These are phyloP conservation scores for Brachionus paranguensis DNA, from an alignment of 1,140 invertebrate genomes.

Conservation along the genomic window DNA sequence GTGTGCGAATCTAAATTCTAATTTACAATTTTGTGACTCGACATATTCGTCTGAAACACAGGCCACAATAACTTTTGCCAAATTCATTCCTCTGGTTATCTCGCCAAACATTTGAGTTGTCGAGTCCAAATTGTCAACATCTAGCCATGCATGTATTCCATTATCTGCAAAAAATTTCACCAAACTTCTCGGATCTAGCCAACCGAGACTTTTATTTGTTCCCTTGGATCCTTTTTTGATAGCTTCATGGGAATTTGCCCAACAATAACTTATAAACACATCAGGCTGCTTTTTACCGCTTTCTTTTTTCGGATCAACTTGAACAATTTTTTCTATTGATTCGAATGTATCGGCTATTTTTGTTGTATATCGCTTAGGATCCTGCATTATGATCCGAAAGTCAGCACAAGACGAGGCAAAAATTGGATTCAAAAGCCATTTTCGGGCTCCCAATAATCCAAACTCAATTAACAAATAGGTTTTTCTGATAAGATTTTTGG, in stretches of 20 bases:
- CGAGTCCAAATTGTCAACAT: slow-evolving; percentile 39
- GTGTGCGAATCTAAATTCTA: slow-evolving; percentile 10
- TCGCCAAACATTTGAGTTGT: neutral
- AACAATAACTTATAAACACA: slow-evolving; percentile 51
- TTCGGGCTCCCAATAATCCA: neutral
- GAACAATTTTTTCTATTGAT: slow-evolving; percentile 39
- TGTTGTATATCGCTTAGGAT: slow-evolving; percentile 44
- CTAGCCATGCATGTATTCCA: slow-evolving; percentile 50
- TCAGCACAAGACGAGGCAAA: neutral
- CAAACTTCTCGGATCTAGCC: slow-evolving; percentile 49
- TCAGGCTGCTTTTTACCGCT: slow-evolving; percentile 26
- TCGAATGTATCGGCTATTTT: slow-evolving; percentile 46
- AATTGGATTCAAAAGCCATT: neutral
- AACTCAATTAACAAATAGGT: slow-evolving; percentile 8
- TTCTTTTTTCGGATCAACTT: slow-evolving; percentile 22
- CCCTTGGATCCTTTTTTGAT: slow-evolving; percentile 44
- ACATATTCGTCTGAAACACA: slow-evolving; percentile 45
- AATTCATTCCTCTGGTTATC: neutral
- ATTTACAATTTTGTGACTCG: slow-evolving; percentile 45
- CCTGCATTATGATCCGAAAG: slow-evolving; percentile 51
- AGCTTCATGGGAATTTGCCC: slow-evolving; percentile 49
- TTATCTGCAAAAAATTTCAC: slow-evolving; percentile 46
- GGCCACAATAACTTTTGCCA: slow-evolving; percentile 21
- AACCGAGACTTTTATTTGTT: slow-evolving; percentile 34
- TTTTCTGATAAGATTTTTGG: neutral